Evolutionary conservation across 2,888 invertebrate species (phyloP).

Genomic region (Yponomeuta evonymella): DNA sequence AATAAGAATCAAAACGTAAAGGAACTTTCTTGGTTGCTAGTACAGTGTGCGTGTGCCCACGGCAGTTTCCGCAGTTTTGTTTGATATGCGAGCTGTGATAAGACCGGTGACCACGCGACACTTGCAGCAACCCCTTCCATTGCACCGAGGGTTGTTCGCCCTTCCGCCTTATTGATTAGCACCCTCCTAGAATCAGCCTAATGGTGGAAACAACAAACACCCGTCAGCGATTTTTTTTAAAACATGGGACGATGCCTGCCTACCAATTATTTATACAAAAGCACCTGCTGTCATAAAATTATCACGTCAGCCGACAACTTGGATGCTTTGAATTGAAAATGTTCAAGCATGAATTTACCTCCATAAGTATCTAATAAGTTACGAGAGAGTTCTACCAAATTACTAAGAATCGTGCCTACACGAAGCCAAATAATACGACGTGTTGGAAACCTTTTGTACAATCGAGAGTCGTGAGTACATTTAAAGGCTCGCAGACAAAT

Average conservation of each 20-base stretch:
- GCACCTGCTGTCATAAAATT: background rate
- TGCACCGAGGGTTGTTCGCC: constrained; percentile 61
- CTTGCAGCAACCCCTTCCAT: constrained; percentile 65
- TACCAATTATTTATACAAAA: constrained; percentile 24
- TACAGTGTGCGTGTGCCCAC: constrained; percentile 20
- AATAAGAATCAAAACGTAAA: background rate
- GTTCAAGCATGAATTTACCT: background rate
- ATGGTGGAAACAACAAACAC: constrained; percentile 46
- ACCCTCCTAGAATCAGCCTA: constrained; percentile 52
- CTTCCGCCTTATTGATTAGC: constrained; percentile 72
- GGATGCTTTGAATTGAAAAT: background rate
- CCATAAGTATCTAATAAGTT: background rate
- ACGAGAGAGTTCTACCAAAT: constrained; percentile 29
- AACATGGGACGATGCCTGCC: constrained; percentile 22
- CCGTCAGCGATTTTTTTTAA: constrained; percentile 23
- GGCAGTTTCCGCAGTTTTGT: constrained; percentile 52
- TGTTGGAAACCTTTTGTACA: constrained; percentile 52
- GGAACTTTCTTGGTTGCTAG: background rate
- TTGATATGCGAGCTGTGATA: constrained; percentile 71
- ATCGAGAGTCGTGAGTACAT: constrained; percentile 55
- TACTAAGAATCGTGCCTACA: constrained; percentile 32
- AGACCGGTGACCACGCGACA: constrained; percentile 64
- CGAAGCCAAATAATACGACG: constrained; percentile 44
- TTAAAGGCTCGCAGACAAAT: constrained; percentile 43
- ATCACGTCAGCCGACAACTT: background rate